Percentiles rank a stretch among this genome's conserved stretches.
These are phyloP conservation scores for Mormoops blainvillei DNA, from an alignment of 2,113 vertebrate species.

Conservation along the genomic window DNA sequence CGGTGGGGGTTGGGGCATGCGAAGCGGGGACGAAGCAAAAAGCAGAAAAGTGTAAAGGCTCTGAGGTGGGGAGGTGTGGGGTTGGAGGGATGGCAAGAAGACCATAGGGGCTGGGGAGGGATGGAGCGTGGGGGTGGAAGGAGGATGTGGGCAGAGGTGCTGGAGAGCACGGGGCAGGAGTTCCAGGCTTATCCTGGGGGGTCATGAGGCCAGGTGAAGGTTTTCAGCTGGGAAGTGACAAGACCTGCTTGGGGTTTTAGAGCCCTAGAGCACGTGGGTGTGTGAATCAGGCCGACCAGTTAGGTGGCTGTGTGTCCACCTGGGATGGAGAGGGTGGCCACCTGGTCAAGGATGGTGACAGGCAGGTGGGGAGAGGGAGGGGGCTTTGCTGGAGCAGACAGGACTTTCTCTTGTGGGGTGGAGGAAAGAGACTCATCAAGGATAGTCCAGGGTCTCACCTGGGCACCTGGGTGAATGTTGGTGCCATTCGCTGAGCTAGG, in stretches of 20 bases:
- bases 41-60: background rate
- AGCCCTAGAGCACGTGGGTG: background rate
- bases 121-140: background rate
- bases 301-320: background rate
- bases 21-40: background rate
- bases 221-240: background rate
- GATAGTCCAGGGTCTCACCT: background rate
- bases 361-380: background rate
- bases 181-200: background rate
- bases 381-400: background rate
- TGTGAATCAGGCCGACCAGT: background rate
- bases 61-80: background rate
- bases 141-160: accelerated
- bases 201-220: background rate
- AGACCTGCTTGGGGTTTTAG: background rate
- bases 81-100: background rate
- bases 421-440: background rate
- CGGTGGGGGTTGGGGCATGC: accelerated
- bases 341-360: background rate
- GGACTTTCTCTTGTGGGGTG: background rate
- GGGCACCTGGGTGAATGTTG: background rate
- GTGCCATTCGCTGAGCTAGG: background rate
- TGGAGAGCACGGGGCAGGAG: background rate
- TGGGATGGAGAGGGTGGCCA: background rate
- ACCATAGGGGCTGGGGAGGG: background rate